Evolutionary conservation across 2,888 invertebrate genomes (phyloP), one percentile per base, ranked within the genome.

Genomic region (Aromia moschata): DNA sequence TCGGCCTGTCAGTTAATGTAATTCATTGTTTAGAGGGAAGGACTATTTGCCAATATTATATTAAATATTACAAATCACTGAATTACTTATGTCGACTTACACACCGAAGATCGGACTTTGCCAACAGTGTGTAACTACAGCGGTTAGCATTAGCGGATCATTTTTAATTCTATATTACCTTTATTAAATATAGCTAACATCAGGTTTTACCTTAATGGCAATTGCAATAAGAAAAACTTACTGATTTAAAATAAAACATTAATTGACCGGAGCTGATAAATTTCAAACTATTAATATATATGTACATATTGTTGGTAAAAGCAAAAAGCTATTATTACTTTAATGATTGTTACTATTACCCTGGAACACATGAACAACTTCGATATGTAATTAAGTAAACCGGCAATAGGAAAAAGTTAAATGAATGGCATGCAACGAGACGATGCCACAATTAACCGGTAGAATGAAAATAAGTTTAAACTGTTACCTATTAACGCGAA

Each of bases 371-470:
- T 25, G n/a, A 10, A 11, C 33, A 33, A 10, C 10, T 7, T 11
- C 33, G n/a, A 33, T 33, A 33, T 33, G n/a, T 33, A 33, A 33
- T 33, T 33, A 33, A 33, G 10, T 33, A 33, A 11, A 25, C 3
- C 4, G 7, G 25, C 25, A 25, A 25, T 9, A 46, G 7, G 15
- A 33, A 33, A 17, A 46, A 16, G 5, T 2, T 11, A 46, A 46
- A 31, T 33, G 33, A 7, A n/a, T 12, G 10, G 10, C 33, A 20
- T 25, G 14, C 12, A 15, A 31, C 31, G n/a, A 31, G 16, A 16
- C 17, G 15, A 33, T 31, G 9, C 36, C 11, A 17, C 33, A 46
- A 46, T 36, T 46, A 46, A 46, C 46, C n/a, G 17, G 18, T 46
- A 15, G 15, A 33, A 46, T 46, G 18, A 46, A 33, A 46, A 46